These are phyloP conservation scores for Neuroscelio doddi DNA, from an alignment of 2,888 invertebrate species.

Conservation along the genomic window DNA sequence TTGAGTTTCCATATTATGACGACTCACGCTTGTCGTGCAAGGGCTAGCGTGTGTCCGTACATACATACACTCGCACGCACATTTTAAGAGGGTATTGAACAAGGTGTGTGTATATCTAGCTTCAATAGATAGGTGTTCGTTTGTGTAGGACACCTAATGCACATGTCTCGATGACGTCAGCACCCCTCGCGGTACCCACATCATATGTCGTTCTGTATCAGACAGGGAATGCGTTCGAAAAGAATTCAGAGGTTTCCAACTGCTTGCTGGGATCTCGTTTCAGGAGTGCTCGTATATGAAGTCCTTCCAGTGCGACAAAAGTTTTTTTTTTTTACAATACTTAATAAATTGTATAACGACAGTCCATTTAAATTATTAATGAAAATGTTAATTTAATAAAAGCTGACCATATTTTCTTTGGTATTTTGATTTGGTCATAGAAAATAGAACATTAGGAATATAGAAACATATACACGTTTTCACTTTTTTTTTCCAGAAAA, in stretches of 20 bases:
- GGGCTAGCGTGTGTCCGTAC: background rate
- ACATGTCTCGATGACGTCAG: constrained; percentile 55
- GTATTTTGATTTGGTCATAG: background rate
- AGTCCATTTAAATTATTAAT: no score
- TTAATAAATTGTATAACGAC: constrained; percentile 10
- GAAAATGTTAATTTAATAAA: no score
- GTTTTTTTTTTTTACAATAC: constrained; percentile 1
- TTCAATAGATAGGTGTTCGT: constrained; percentile 36
- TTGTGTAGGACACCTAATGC: constrained; percentile 36
- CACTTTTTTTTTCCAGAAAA: no score
- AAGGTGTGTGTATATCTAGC: constrained; percentile 29
- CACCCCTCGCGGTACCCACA: constrained; percentile 60
- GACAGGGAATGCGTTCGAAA: constrained; percentile 46
- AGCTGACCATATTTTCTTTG: background rate
- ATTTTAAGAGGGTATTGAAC: constrained; percentile 8
- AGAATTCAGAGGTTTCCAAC: constrained; percentile 54
- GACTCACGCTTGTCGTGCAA: no score
- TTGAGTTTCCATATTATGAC: background rate
- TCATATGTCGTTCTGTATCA: constrained; percentile 55
- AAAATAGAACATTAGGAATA: no score
- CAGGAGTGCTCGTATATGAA: constrained; percentile 41
- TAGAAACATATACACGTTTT: constrained; percentile 57
- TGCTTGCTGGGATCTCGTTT: constrained; percentile 48
- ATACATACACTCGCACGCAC: background rate
- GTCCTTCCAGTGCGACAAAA: constrained; percentile 40